Conservation (phyloP, 2,888 invertebrate species). For the Heliconius cydno region DNA sequence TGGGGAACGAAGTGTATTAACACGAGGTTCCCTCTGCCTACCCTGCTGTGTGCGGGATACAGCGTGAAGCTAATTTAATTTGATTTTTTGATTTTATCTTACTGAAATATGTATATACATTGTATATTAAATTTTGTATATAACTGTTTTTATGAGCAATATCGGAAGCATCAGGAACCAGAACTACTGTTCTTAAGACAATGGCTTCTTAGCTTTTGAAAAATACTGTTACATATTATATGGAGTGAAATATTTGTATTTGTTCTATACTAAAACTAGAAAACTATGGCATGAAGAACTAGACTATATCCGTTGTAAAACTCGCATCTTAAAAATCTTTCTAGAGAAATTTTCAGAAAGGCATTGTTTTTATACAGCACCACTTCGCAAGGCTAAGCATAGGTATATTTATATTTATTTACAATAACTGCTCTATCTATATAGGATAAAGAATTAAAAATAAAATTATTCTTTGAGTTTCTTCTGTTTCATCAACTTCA, state of each 20-base stretch:
- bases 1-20: too few relatives aligned
- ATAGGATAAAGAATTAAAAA: background rate
- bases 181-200: too few relatives aligned
- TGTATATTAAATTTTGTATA: too few relatives aligned
- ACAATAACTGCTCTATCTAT: background rate
- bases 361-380: constrained; percentile 42
- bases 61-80: too few relatives aligned
- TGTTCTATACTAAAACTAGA: constrained; percentile 25
- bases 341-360: constrained; percentile 31
- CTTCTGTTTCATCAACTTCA: too few relatives aligned
- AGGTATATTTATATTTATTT: background rate
- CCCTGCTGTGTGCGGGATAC: too few relatives aligned
- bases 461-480: background rate
- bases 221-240: background rate
- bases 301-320: constrained; percentile 41
- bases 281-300: constrained; percentile 38
- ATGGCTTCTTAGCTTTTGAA: background rate
- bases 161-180: too few relatives aligned
- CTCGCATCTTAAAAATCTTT: constrained; percentile 39
- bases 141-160: background rate
- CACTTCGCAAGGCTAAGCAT: constrained; percentile 40
- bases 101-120: too few relatives aligned
- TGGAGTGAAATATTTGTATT: constrained; percentile 26
- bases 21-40: too few relatives aligned
- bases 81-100: too few relatives aligned